Evolutionary conservation across 2,113 vertebrate genomes (phyloP), one percentile per base, ranked within the genome.

Genomic region (Phaethon lepturus): DNA sequence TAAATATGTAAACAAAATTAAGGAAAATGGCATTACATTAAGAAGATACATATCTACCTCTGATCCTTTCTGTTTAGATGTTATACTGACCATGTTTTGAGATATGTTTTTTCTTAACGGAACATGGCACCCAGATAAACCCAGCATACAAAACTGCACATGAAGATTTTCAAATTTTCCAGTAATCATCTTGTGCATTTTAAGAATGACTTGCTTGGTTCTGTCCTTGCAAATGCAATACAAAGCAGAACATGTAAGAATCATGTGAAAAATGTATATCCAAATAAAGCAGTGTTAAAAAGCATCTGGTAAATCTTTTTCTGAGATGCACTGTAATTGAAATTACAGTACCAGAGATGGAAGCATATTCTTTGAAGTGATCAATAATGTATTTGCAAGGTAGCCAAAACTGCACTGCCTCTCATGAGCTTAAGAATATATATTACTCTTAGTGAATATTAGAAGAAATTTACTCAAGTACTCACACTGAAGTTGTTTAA

Each of bases 1-100:
- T 69, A 97, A 97, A 90, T 60, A 96, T 14, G 42, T 68, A 90
- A 97, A 94, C 42, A 90, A 94, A 45, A 79, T 60, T 71, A 90
- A 78, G 83, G 87, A 79, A 94, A 97, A 97, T 68, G 77, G 13
- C 60, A 83, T 76, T 53, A 59, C 33, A 42, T 71, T 85, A 79
- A 45, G 45, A 88, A 88, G 38, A 87, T 47, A 69, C 11, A 1
- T 24, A 55, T 56, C 71, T 86, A 73, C 9, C 13, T 77, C 31
- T 59, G 64, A 86, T 78, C 24, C 15, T 52, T 85, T 69, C 44
- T 90, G 13, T 87, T 91, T 90, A 81, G 53, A 94, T 86, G 26
- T 23, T 82, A 85, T 4, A 80, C 45, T 22, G 40, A 96, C 29
- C 24, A 58, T 26, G 28, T 40, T 94, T 73, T 72, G 78, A 91